Conservation (phyloP, 2,113 vertebrate species). For the Rhynchomys soricoides region DNA sequence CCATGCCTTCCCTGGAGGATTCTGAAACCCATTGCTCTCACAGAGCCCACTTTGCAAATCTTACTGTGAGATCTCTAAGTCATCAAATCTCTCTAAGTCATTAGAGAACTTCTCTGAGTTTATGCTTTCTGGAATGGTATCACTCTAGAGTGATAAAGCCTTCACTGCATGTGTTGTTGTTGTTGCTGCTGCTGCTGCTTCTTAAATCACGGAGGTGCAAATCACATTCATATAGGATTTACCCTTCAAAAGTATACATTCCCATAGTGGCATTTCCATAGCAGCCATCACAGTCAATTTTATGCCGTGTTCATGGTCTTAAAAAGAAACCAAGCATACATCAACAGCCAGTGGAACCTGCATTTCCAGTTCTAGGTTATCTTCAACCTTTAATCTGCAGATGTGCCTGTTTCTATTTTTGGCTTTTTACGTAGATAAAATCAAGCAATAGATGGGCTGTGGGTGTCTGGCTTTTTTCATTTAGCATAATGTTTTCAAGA, state of each 20-base stretch:
- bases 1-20: not conserved
- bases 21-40: not conserved
- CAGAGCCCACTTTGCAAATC: not conserved
- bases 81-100: not conserved
- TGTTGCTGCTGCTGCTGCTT: not conserved
- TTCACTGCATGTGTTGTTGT: not conserved
- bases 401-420: not conserved
- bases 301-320: not conserved
- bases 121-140: not conserved
- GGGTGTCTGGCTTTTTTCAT: not conserved
- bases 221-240: not conserved
- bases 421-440: not conserved
- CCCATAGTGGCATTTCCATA: not conserved
- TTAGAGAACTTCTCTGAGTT: not conserved
- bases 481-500: not conserved
- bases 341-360: not conserved
- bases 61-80: not conserved
- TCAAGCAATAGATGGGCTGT: not conserved
- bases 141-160: not conserved
- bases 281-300: not conserved
- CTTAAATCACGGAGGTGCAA: not conserved
- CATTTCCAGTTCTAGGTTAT: not conserved
- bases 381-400: not conserved
- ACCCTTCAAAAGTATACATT: not conserved
- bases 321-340: not conserved